These are phyloP conservation scores for Buathra laborator DNA, from an alignment of 2,888 invertebrate species.

Conservation along the genomic window DNA sequence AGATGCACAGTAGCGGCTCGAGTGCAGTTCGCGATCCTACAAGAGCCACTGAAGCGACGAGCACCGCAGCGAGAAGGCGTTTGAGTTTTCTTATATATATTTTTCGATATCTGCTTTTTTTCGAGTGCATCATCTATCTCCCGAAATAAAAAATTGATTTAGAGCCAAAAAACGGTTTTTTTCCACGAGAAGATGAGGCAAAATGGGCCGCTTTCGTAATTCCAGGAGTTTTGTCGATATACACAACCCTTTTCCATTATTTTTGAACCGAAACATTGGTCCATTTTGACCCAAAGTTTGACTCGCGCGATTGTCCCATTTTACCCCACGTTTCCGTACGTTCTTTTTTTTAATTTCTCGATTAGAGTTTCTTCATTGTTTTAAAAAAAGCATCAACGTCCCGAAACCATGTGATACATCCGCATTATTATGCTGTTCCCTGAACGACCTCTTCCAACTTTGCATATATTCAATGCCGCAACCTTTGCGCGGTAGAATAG, in stretches of 20 bases:
- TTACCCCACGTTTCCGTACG: background rate
- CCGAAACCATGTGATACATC: background rate
- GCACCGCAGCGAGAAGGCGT: constrained; percentile 13
- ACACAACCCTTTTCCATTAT: too few relatives aligned
- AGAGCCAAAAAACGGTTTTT: too few relatives aligned
- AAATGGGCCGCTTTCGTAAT: too few relatives aligned
- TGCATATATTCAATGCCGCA: constrained; percentile 30
- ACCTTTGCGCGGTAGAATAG: background rate
- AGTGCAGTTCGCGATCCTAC: constrained; percentile 45
- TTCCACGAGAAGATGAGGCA: too few relatives aligned
- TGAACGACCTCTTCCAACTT: background rate
- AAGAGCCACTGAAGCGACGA: constrained; percentile 31
- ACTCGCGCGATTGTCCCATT: too few relatives aligned
- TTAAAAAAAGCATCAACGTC: background rate
- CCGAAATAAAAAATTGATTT: background rate
- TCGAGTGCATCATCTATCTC: background rate
- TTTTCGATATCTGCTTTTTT: background rate
- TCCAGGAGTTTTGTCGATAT: too few relatives aligned
- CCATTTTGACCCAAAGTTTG: too few relatives aligned
- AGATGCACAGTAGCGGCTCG: constrained; percentile 56
- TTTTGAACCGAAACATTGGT: too few relatives aligned
- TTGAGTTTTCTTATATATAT: background rate
- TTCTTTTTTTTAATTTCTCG: background rate
- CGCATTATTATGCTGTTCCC: background rate
- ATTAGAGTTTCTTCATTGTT: background rate